Base-by-base conservation (phyloP, 1,140 invertebrate species). In the Protaetia brevitarsis region DNA sequence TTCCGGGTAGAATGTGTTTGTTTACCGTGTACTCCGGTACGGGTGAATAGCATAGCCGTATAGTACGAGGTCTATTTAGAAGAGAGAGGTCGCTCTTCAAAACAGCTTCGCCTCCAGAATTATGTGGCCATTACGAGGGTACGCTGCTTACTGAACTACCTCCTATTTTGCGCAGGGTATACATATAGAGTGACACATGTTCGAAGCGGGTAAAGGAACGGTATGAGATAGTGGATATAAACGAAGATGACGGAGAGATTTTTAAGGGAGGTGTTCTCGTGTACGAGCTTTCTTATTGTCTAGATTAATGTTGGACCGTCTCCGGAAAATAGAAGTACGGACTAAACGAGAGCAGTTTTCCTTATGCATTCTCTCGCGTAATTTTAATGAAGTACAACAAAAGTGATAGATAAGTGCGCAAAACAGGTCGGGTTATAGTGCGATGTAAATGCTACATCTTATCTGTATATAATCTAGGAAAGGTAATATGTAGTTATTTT, bases 31-130 rank as follows among this genome's bases (percentile, higher is more conserved):
- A 51, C 7, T n/a, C n/a, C n/a, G n/a, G n/a, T n/a, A n/a, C n/a
- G n/a, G n/a, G n/a, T n/a, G n/a, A n/a, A n/a, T n/a, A n/a, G n/a
- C n/a, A n/a, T n/a, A n/a, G n/a, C n/a, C n/a, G n/a, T n/a, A n/a
- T n/a, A n/a, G n/a, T n/a, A n/a, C n/a, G n/a, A n/a, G n/a, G 41
- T 51, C 26, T 51, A 51, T 51, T 51, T 51, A 51, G 41, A 51
- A 8, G 41, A 3, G 26, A 51, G 19, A 51, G 41, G 16, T 51
- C 26, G 41, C 41, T 23, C 41, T 51, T 51, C 19, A 51, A 23
- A 51, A 51, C 41, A 19, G 37, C 41, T 51, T 19, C 19, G 16
- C 19, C n/a, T 51, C 19, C 41, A 51, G 41, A 51, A 16, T 51
- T 51, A 51, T 51, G 21, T 23, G 19, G 37, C 16, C 37, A 7